phyloP scores from a whole-genome alignment of 2,888 invertebrate species.

The Chrysotoxum bicinctum region DNA sequence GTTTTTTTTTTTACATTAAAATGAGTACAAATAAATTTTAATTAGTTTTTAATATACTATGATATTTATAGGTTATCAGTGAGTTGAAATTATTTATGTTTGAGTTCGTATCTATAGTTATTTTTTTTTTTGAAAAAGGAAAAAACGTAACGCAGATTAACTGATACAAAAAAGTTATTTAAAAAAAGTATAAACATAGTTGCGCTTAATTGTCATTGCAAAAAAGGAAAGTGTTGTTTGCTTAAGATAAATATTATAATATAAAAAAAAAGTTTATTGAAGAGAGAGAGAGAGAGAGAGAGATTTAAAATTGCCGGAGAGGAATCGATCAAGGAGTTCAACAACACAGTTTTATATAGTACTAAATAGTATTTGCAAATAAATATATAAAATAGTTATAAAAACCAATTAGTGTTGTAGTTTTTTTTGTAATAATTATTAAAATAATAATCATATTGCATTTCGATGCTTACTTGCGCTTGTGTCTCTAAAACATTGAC shows the following conservation, averaged over 20 bases:
- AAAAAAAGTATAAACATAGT: slow-evolving; percentile 41
- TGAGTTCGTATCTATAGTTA: slow-evolving; percentile 17
- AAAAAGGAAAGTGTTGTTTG: slow-evolving; percentile 48
- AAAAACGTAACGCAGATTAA: slow-evolving; percentile 15
- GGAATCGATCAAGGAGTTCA: slow-evolving; percentile 74
- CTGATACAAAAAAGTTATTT: slow-evolving; percentile 16
- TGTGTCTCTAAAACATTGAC: slow-evolving; percentile 59
- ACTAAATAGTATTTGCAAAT: slow-evolving; percentile 48
- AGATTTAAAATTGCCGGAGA: slow-evolving; percentile 69
- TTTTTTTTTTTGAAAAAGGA: slow-evolving; percentile 20
- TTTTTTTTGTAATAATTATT: slow-evolving; percentile 30
- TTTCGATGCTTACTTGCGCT: slow-evolving; percentile 40
- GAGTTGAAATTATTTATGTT: slow-evolving; percentile 36
- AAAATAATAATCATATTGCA: slow-evolving; percentile 25
- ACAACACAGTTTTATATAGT: slow-evolving; percentile 71
- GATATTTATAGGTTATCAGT: slow-evolving; percentile 57
- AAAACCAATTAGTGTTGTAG: slow-evolving; percentile 58
- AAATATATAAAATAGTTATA: slow-evolving; percentile 50
- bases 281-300: slow-evolving; percentile 40
- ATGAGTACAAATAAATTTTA: slow-evolving; percentile 38
- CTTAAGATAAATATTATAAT: slow-evolving; percentile 27
- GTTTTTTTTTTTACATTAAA: slow-evolving; percentile 37
- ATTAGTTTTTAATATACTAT: slow-evolving; percentile 19
- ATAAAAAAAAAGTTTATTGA: slow-evolving; percentile 17
- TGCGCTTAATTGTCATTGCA: slow-evolving; percentile 50